Percentiles rank a stretch among this genome's conserved stretches.
Evolutionary conservation across 1,140 invertebrate genomes (phyloP).

Genomic region (Ceratitis capitata): DNA sequence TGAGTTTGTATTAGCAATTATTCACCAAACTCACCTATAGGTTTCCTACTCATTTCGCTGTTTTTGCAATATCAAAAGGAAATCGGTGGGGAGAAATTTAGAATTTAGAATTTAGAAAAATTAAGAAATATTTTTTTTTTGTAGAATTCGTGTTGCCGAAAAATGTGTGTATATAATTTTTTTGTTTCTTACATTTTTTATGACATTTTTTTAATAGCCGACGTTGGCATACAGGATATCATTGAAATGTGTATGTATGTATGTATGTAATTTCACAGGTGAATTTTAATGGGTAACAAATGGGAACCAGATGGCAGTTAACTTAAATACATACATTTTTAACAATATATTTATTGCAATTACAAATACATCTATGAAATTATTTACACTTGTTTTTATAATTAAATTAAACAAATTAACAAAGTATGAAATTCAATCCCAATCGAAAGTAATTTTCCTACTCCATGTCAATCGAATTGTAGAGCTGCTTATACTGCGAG

Average conservation of each 20-base stretch:
- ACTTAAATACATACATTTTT: not conserved
- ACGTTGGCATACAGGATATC: not conserved
- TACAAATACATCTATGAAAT: not conserved
- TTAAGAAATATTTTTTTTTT: not conserved
- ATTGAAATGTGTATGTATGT: too few relatives aligned
- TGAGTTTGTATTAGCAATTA: not conserved
- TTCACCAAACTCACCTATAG: slow-evolving; percentile 49
- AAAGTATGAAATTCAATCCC: not conserved
- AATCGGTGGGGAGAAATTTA: not conserved
- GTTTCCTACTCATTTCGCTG: slow-evolving; percentile 40
- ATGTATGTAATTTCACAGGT: slow-evolving; percentile 17
- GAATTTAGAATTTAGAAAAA: slow-evolving; percentile 30
- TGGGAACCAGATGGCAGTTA: not conserved
- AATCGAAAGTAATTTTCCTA: slow-evolving; percentile 42
- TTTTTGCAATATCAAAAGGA: slow-evolving; percentile 37
- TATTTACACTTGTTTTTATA: not conserved
- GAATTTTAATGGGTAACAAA: not conserved
- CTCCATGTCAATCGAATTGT: slow-evolving; percentile 60
- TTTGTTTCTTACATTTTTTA: slow-evolving; percentile 11
- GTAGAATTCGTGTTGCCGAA: not conserved
- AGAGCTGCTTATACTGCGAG: slow-evolving; percentile 58
- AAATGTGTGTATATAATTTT: not conserved
- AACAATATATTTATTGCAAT: not conserved
- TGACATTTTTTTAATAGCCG: slow-evolving; percentile 17
- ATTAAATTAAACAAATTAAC: not conserved